A percentile compares a stretch with the other conserved stretches of the same genome.
Conservation (phyloP, 1,140 invertebrate genomes). For the Zaprionus capensis region DNA sequence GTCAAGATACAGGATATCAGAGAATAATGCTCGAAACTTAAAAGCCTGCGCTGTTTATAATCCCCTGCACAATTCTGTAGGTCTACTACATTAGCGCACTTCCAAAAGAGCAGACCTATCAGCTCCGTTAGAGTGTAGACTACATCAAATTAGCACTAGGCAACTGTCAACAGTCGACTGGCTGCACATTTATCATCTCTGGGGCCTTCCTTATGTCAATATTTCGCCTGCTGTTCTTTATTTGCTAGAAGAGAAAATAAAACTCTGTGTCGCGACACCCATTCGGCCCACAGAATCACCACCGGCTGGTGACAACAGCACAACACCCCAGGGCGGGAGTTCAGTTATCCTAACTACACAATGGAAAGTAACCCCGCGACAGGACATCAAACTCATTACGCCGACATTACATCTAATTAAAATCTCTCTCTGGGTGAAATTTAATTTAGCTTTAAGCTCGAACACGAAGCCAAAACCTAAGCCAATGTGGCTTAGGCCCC, state of each 20-base stretch:
- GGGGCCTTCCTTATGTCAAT: constrained; percentile 25
- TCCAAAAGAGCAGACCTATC: neutral
- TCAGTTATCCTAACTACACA: constrained; percentile 21
- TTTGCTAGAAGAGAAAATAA: constrained; percentile 8
- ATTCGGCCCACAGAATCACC: constrained; percentile 8
- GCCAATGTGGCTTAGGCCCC: neutral
- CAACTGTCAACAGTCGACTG: constrained; percentile 33
- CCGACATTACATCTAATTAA: constrained; percentile 74
- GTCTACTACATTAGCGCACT: neutral
- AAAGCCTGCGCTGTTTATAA: neutral
- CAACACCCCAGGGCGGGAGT: neutral
- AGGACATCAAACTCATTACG: constrained; percentile 65
- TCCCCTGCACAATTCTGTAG: neutral
- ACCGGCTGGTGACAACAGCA: neutral
- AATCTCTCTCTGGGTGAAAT: constrained; percentile 54
- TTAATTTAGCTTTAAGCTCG: constrained; percentile 49
- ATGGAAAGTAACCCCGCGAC: constrained; percentile 23
- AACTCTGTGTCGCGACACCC: constrained; percentile 15
- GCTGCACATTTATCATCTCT: constrained; percentile 1
- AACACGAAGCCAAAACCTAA: constrained; percentile 5
- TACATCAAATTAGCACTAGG: constrained; percentile 15
- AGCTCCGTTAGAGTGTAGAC: neutral
- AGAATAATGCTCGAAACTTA: too few relatives aligned
- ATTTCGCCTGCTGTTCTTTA: constrained; percentile 32
- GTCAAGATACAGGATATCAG: neutral